Evolutionary conservation across 2,888 invertebrate genomes (phyloP), one percentile per base, ranked within the genome.

Genomic region (Stenotaenia linearis): DNA sequence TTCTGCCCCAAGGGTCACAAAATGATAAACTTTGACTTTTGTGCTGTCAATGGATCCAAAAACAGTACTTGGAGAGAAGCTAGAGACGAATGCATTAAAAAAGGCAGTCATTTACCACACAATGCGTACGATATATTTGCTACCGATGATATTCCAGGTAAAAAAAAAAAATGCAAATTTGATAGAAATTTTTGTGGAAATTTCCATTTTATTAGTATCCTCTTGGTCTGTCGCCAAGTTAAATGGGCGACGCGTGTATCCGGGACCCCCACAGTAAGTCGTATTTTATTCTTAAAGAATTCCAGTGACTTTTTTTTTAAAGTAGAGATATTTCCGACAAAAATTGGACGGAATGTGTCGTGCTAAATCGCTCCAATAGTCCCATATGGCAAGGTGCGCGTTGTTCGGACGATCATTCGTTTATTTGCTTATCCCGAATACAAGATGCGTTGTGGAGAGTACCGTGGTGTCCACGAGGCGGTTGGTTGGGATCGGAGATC

Each of bases 391-490:
- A 15, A 7, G 40, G 40, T 40, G 40, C 40, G 9, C 10, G n/a
- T 4, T 56, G 56, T 18, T 10, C 18, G 4, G 56, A 56, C n/a
- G 21, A 56, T 18, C 18, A 23, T 18, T 9, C 21, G 4, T 56
- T 56, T 18, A n/a, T 56, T 56, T 56, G 56, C 10, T 56, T 56
- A 23, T 56, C 56, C 4, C 18, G 56, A 56, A 56, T 56, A 23
- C 56, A 56, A 23, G 23, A 23, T 7, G 21, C 56, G 10, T 56
- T 56, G 18, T 56, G 56, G 56, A 56, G 18, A 25, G 75, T 75
- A 25, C 18, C 75, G 21, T 75, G 75, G 75, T 75, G 75, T 75
- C 75, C 75, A 6, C 75, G 35, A n/a, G 75, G 35, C 0, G 75
- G 75, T 5, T 75, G 75, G 75, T 25, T 32, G 15, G 75, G 75